Evolutionary conservation across 2,797 vertebrate genomes (phyloP), one percentile per base, ranked within the genome.

Genomic region (Morelia viridis): DNA sequence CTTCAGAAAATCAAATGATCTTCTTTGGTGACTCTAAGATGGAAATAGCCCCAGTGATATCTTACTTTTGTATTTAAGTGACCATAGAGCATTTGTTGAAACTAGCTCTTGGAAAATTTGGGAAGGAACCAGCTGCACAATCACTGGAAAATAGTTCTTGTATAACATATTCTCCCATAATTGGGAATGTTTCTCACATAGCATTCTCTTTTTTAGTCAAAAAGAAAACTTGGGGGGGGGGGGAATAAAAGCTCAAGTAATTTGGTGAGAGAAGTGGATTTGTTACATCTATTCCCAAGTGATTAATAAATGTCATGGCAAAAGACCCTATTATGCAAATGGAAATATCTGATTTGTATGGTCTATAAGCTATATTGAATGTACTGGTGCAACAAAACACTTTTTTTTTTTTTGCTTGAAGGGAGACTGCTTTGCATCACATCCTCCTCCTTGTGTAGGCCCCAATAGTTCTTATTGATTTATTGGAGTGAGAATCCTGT

Each of bases 121-220:
- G 90, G 94, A 96, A 92, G 92, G 9, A 50, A 26, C 3, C 22
- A 89, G 62, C 84, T 76, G 91, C 92, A 7, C 92, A 96, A 97
- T 97, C 96, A 95, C 95, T 97, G 97, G 97, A 97, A 97, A 96
- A 95, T 96, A 97, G 97, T 97, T 97, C 22, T 65, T 5, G 6
- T 12, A 13, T 9, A 84, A 97, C 96, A 96, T 56, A 64, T 95
- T 90, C 94, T 95, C 96, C 94, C 95, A 88, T 95, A 95, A 96
- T 95, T 94, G 28, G 13, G 60, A 65, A 41, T 76, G 65, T 89
- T 76, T 76, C 93, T 95, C 88, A 90, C 86, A 92, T 58, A 6
- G 5, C 10, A 90, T 57, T 57, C 28, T 96, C 95, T 96, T 94
- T 53, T 94, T 94, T 94, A 97, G 53, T 95, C 96, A 96, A 94